These are phyloP conservation scores for Malurus cyaneus DNA, from an alignment of 2,113 vertebrate species.

Conservation along the genomic window DNA sequence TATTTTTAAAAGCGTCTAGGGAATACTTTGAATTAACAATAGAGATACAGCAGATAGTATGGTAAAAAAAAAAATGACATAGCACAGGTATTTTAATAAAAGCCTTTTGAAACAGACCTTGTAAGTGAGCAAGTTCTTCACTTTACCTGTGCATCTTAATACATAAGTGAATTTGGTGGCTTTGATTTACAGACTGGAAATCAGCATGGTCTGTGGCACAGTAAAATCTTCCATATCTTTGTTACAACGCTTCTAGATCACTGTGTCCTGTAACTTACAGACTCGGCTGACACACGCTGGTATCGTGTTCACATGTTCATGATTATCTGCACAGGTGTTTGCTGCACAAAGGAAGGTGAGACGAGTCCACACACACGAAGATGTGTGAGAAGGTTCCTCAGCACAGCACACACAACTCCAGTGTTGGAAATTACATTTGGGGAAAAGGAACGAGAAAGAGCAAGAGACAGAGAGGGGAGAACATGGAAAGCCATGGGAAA, in stretches of 20 bases:
- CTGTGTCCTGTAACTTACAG: fast-evolving
- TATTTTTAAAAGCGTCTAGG: not conserved
- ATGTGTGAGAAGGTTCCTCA: not conserved
- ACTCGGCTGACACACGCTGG: not conserved
- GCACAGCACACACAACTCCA: not conserved
- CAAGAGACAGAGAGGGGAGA: not conserved
- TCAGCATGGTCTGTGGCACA: not conserved
- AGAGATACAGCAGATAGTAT: not conserved
- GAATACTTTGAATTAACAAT: slow-evolving; percentile 25
- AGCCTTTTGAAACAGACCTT: not conserved
- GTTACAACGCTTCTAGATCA: not conserved
- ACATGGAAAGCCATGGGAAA: fast-evolving
- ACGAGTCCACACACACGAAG: not conserved
- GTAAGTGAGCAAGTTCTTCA: not conserved
- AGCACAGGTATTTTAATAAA: not conserved
- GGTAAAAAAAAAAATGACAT: not conserved
- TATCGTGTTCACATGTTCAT: fast-evolving
- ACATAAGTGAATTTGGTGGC: not conserved
- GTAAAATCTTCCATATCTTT: not conserved
- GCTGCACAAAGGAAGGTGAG: not conserved
- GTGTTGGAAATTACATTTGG: fast-evolving
- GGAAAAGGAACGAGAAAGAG: not conserved
- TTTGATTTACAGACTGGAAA: not conserved
- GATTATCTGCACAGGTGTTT: fast-evolving
- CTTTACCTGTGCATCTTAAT: not conserved